Conservation (phyloP, 2,888 invertebrate genomes). For the Torymus tubicola region DNA sequence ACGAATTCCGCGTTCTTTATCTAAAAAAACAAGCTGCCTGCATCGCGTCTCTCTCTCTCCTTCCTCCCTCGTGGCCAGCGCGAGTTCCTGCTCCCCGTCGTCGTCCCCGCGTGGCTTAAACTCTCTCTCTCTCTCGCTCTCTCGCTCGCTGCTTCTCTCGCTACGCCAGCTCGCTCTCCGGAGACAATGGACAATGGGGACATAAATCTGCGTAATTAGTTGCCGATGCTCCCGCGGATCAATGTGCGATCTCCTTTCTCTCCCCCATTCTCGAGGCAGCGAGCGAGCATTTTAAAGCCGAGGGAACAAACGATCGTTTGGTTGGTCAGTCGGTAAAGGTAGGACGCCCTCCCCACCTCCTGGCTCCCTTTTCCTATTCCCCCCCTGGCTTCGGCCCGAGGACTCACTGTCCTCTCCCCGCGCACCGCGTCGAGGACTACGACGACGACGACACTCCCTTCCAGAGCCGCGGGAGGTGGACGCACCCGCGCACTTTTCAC, state of each 20-base stretch:
- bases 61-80: not conserved
- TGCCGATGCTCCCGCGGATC: constrained; percentile 80
- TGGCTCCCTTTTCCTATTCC: constrained; percentile 25
- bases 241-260: constrained; percentile 76
- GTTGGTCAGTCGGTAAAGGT: constrained; percentile 74
- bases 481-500: constrained; percentile 56
- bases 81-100: too few species aligned
- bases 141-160: not conserved
- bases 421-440: constrained; percentile 3
- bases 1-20: constrained; percentile 59
- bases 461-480: constrained; percentile 61
- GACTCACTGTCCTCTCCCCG: constrained; percentile 13
- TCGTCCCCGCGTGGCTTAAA: constrained; percentile 42
- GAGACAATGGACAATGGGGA: constrained; percentile 93
- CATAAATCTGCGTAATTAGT: constrained; percentile 97
- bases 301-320: constrained; percentile 74
- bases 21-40: constrained; percentile 15
- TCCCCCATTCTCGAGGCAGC: constrained; percentile 50
- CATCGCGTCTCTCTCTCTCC: constrained; percentile 72
- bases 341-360: constrained; percentile 72
- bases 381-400: not conserved
- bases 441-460: constrained; percentile 69
- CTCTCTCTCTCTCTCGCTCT: constrained; percentile 73
- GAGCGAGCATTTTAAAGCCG: constrained; percentile 56
- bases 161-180: constrained; percentile 74